Base-by-base conservation (phyloP, 2,113 vertebrate genomes). In the Callaeas wilsoni region DNA sequence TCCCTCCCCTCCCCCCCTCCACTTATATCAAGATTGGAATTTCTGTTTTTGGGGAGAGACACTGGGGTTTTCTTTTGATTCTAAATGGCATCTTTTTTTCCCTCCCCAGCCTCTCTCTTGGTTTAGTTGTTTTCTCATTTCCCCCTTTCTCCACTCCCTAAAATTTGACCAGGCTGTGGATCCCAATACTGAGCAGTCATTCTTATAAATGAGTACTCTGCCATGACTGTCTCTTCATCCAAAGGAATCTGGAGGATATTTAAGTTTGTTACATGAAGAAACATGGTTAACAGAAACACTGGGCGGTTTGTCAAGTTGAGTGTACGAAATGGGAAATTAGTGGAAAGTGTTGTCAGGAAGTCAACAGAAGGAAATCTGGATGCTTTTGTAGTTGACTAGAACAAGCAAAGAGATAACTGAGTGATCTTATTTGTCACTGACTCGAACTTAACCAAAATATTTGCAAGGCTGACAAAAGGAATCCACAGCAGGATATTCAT, bases 101-200 rank as follows among this genome's bases (percentile, higher is more conserved):
- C 5, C 4, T 4, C 2, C 4, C 1, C 14, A 44, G 5, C 0
- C 3, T 33, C 3, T 16, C 6, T 35, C 10, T 42, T 41, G 2
- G 23, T 82, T 63, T 39, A 29, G 0, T 10, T 23, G 84, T 83
- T 71, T 83, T 42, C 14, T 35, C 10, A 37, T 79, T 92, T 73
- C 9, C n/a, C 33, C 5, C 7, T 77, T 76, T 37, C 7, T 68
- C 26, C 32, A 52, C 4, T 76, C 13, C 26, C 15, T 27, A 70
- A 16, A 59, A 64, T 87, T 50, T 81, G 9, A 53, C 10, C 12
- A 83, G 20, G 8, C 7, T 50, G 2, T 42, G 13, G 32, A 23
- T 44, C 12, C 16, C 12, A 13, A 52, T 79, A 33, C 12, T 46
- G n/a, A 67, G 3, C 7, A 70, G 20, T 18, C 0, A 1, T 23